Conservation (phyloP, 92 coral and sea anemone species). For the Epizoanthus stellaris region DNA sequence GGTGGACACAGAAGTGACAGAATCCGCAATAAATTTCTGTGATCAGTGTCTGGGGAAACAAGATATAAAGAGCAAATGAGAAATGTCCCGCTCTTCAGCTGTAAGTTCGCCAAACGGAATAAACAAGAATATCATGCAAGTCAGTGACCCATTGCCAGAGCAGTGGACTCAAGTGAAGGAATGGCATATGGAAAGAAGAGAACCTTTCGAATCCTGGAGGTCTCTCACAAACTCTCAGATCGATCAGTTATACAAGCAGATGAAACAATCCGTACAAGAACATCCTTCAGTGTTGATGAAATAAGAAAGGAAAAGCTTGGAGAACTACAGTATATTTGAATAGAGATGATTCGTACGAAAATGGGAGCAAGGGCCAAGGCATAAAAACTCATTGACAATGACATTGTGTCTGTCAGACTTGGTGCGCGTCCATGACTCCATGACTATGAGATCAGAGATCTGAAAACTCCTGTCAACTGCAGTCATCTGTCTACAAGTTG, state of each 20-base stretch:
- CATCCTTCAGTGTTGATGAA: constrained; percentile 73
- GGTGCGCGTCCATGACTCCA: too few relatives aligned
- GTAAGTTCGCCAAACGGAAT: constrained; percentile 30
- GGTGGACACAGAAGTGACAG: neutral
- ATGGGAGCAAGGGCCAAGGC: too few relatives aligned
- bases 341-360: neutral
- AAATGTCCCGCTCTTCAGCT: constrained; percentile 34
- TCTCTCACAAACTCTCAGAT: constrained; percentile 78
- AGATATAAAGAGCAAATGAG: neutral
- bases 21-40: neutral
- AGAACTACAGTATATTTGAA: neutral
- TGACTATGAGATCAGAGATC: too few relatives aligned
- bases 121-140: constrained; percentile 42
- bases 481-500: too few relatives aligned
- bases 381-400: too few relatives aligned
- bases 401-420: too few relatives aligned
- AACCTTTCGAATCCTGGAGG: constrained; percentile 84
- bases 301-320: constrained; percentile 16
- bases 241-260: constrained; percentile 67
- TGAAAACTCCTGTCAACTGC: too few relatives aligned
- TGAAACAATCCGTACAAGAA: constrained; percentile 68
- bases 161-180: constrained; percentile 93
- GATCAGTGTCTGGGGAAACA: neutral
- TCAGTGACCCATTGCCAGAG: constrained; percentile 72
- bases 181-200: constrained; percentile 85